Evolutionary conservation across 2,888 invertebrate genomes (phyloP).

Genomic region (Pristionchus maxplancki): DNA sequence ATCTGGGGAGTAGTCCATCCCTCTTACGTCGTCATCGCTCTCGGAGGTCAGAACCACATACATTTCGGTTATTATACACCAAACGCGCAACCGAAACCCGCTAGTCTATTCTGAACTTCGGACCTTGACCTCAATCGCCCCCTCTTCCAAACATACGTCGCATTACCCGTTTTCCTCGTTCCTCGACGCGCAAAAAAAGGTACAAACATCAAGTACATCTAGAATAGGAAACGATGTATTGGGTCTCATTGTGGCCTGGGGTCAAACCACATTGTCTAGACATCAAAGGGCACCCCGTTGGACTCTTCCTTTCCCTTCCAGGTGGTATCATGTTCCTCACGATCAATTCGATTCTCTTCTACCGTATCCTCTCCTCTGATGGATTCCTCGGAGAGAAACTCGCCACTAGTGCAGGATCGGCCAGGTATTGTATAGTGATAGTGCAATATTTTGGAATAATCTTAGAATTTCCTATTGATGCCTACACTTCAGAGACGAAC

Average conservation of each 20-base stretch:
- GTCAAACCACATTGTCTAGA: not conserved
- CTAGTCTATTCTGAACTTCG: not conserved
- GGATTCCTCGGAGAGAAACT: constrained; percentile 63
- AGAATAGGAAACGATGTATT: not conserved
- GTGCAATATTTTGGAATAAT: not conserved
- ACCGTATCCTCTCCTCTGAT: constrained; percentile 70
- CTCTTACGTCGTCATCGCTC: constrained; percentile 59
- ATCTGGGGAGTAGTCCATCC: constrained; percentile 59
- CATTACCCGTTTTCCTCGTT: not conserved
- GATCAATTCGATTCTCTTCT: constrained; percentile 69
- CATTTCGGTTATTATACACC: not conserved
- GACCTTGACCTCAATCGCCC: not conserved
- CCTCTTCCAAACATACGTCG: not conserved
- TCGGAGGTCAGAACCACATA: constrained; percentile 38
- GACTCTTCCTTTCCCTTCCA: not conserved
- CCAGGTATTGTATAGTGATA: not conserved
- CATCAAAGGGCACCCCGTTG: not conserved
- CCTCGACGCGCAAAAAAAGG: not conserved
- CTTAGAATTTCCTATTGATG: not conserved
- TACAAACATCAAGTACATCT: not conserved
- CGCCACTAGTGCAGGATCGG: not conserved
- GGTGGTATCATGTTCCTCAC: constrained; percentile 67
- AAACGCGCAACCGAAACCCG: not conserved
- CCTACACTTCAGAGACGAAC: constrained; percentile 32
- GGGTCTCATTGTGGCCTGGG: not conserved